These are phyloP conservation scores for Latheticus oryzae DNA, from an alignment of 2,888 invertebrate genomes.

Conservation along the genomic window DNA sequence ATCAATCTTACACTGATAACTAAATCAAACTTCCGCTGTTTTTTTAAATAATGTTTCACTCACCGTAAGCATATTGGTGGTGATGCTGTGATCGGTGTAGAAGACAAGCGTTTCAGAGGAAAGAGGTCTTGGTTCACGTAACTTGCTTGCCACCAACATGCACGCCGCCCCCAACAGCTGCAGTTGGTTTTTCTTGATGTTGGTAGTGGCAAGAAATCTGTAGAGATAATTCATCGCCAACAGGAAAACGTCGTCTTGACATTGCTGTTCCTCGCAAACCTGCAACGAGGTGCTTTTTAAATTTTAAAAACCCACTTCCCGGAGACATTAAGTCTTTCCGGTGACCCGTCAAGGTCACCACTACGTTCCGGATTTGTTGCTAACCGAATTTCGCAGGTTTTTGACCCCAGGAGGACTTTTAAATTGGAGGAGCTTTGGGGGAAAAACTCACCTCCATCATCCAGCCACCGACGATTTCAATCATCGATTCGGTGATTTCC, in stretches of 20 bases:
- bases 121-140: constrained; percentile 87
- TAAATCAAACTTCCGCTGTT: constrained; percentile 50
- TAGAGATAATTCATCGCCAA: constrained; percentile 94
- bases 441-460: constrained; percentile 88
- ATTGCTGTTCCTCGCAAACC: constrained; percentile 94
- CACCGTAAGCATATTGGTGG: constrained; percentile 87
- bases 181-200: constrained; percentile 86
- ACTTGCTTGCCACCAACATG: constrained; percentile 91
- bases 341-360: constrained; percentile 13
- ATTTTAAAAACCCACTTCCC: constrained; percentile 31
- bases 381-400: constrained; percentile 38
- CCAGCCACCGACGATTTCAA: constrained; percentile 94
- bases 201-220: constrained; percentile 87
- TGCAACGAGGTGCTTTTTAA: constrained; percentile 65
- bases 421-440: constrained; percentile 41
- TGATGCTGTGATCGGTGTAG: constrained; percentile 95
- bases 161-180: constrained; percentile 94
- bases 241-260: constrained; percentile 94
- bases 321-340: constrained; percentile 21
- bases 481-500: constrained; percentile 91
- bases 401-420: constrained; percentile 47
- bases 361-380: constrained; percentile 25
- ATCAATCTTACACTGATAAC: constrained; percentile 49
- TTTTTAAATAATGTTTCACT: constrained; percentile 69
- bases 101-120: constrained; percentile 85